These are phyloP conservation scores for Litoditis marina DNA, from an alignment of 2,888 invertebrate species.

Conservation along the genomic window DNA sequence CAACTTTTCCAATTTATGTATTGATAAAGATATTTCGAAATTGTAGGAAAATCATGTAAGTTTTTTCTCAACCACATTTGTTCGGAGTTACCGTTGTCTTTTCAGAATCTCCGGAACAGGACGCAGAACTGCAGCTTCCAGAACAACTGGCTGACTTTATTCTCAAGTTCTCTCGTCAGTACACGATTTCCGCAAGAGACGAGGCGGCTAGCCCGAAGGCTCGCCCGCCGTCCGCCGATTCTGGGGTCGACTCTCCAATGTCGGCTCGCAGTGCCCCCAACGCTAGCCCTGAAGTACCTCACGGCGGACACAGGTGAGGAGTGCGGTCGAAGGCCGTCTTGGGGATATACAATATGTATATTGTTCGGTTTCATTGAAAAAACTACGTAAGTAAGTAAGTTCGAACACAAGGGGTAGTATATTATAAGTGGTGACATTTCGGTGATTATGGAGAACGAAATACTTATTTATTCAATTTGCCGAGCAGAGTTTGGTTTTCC, in stretches of 20 bases:
- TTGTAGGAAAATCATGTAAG: background rate
- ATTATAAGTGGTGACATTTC: no score
- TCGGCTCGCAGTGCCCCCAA: slow-evolving; percentile 54
- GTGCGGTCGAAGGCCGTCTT: background rate
- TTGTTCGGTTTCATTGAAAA: no score
- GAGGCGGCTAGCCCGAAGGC: slow-evolving; percentile 20
- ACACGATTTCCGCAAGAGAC: slow-evolving; percentile 19
- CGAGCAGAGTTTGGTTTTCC: no score
- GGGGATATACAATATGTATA: no score
- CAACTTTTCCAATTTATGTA: no score
- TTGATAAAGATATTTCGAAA: no score
- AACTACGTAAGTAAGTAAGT: no score
- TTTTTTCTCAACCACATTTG: no score
- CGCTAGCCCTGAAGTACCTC: slow-evolving; percentile 50
- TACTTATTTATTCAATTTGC: no score
- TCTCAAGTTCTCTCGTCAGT: slow-evolving; percentile 56
- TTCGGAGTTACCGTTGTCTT: no score
- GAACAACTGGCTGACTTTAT: slow-evolving; percentile 61
- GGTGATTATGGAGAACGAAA: no score
- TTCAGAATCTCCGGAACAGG: slow-evolving; percentile 5
- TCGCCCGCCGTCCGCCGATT: slow-evolving; percentile 45
- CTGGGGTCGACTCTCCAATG: slow-evolving; percentile 57
- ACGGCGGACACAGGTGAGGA: slow-evolving; percentile 30
- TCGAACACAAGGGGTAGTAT: no score
- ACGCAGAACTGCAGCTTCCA: slow-evolving; percentile 39